Base-by-base conservation (phyloP, 2,888 invertebrate species). In the Spisula subtruncata region DNA sequence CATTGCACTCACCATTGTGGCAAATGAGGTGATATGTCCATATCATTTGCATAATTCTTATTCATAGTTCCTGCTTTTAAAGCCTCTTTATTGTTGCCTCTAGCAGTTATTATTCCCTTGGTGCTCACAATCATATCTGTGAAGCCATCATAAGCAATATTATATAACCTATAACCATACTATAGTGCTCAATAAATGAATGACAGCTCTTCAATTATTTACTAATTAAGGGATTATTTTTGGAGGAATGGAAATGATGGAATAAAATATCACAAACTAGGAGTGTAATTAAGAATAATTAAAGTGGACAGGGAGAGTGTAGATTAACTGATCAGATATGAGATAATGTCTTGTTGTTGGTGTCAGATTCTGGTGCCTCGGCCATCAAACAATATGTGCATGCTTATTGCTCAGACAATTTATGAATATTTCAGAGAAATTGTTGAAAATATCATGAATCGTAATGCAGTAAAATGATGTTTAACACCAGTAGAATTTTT, bases 191-290 rank as follows among this genome's bases (percentile, higher is more conserved):
- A 75, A 75, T 75, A 75, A 51, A 35, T 75, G 35, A 18, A 18
- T 75, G 75, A 75, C 75, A 75, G 75, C 32, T 75, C 35, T 35
- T 75, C 75, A 75, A 75, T 75, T 75, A 75, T 75, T 75, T 75
- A 35, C 35, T 75, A 75, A 75, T 75, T 75, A 75, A 75, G 35
- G 35, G 75, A 75, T 75, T 75, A 75, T 32, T 12, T 75, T 75
- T 14, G 12, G 75, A 25, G n/a, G 35, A 8, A 75, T 75, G 75
- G 12, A 35, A 75, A 75, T 75, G 29, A 75, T 75, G 32, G 12
- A 32, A 75, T 75, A 18, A 35, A 35, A 35, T 32, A 75, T n/a
- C n/a, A n/a, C 35, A 35, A 75, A 75, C 32, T 14, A 75, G 32
- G 75, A 75, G 75, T 75, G 16, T 29, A 18, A 75, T 75, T 75